Evolutionary conservation across 2,797 vertebrate genomes (phyloP).

Genomic region (Oreonectes daqikongensis): DNA sequence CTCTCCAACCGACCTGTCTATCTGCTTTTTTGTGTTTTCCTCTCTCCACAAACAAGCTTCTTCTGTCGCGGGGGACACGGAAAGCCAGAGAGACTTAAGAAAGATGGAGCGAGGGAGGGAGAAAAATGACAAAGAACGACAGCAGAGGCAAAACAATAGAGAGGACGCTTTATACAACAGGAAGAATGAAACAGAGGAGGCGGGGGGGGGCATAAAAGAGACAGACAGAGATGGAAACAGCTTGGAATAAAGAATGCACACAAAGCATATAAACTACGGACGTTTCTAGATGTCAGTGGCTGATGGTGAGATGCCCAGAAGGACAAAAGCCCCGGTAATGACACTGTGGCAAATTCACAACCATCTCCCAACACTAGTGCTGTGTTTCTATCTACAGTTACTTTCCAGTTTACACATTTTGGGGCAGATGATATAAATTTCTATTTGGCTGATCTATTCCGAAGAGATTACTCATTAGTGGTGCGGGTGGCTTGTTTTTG

Average conservation of each 20-base stretch:
- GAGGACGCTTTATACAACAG: not conserved
- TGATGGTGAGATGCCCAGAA: conserved; percentile 36
- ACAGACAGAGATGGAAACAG: conserved; percentile 10
- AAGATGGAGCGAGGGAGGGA: not conserved
- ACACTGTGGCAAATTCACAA: not conserved
- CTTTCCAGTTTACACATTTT: not conserved
- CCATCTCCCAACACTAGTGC: not conserved
- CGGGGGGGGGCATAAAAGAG: not conserved
- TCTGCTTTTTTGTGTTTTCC: not conserved
- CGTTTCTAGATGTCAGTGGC: conserved; percentile 42
- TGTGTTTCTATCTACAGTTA: not conserved
- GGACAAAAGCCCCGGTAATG: conserved; percentile 33
- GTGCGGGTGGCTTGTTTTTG: not conserved
- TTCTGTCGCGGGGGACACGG: not conserved
- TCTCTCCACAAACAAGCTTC: not conserved
- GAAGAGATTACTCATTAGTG: conserved; percentile 10
- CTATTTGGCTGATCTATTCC: not conserved
- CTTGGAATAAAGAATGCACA: conserved; percentile 21
- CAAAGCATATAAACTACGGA: conserved; percentile 16
- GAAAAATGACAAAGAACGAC: not conserved
- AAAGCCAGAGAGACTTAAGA: not conserved
- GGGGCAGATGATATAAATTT: not conserved
- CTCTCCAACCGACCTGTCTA: not conserved
- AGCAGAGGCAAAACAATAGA: not conserved
- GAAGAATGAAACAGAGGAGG: not conserved